Evolutionary conservation across 2,888 invertebrate species (phyloP).

Genomic region (Sarcophaga carnaria): DNA sequence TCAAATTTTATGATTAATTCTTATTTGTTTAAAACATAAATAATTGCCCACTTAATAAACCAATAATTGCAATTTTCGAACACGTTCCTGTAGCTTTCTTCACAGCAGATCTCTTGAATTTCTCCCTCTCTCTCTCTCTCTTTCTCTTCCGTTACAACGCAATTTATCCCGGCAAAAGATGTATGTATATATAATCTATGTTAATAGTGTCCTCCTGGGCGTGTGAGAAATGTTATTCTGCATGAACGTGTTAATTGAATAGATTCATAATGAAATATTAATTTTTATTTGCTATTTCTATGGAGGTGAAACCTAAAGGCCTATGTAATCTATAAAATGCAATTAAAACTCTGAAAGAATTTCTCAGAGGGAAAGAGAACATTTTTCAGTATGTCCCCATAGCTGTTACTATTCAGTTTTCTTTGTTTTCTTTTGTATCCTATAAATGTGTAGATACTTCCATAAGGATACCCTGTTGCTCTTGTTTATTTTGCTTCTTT

Average conservation of each 20-base stretch:
- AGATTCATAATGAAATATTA: background rate
- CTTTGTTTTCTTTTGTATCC: background rate
- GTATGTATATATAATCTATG: background rate
- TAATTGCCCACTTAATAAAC: conserved; percentile 4
- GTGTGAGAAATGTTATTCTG: background rate
- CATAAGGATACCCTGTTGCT: background rate
- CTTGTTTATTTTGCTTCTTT: background rate
- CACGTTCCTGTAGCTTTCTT: conserved; percentile 49
- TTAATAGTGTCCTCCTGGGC: background rate
- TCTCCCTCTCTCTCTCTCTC: too few relatives aligned
- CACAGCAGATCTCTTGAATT: too few relatives aligned
- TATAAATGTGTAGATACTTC: background rate
- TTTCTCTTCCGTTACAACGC: background rate
- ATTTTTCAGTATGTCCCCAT: background rate
- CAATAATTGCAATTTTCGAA: conserved; percentile 44
- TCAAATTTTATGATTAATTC: background rate
- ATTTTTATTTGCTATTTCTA: background rate
- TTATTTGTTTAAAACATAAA: background rate
- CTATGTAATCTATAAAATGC: conserved; percentile 14
- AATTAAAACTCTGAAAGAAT: background rate
- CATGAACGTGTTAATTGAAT: conserved; percentile 9
- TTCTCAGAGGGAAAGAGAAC: background rate
- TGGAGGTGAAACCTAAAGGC: conserved; percentile 5
- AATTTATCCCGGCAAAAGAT: background rate
- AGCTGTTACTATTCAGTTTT: background rate